Percentiles rank a stretch among this genome's conserved stretches.
Evolutionary conservation across 2,113 vertebrate species (phyloP).

Genomic region (Seriola aureovittata): DNA sequence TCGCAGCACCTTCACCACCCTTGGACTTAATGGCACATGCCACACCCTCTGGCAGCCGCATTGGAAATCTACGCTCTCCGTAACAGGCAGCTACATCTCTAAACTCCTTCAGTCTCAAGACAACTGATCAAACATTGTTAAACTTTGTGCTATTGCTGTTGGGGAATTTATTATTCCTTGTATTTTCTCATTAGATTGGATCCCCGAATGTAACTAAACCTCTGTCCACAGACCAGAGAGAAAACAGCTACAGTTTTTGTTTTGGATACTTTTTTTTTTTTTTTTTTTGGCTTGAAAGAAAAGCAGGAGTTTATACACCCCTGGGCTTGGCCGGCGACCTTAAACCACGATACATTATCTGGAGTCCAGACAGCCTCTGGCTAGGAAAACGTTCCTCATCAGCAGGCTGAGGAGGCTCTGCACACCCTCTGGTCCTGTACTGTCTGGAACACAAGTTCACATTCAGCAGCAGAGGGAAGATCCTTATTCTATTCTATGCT

Average conservation of each 20-base stretch:
- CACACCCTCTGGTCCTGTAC: conserved; percentile 22
- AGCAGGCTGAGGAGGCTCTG: conserved; percentile 38
- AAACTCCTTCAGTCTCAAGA: neutral
- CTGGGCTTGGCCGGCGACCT: conserved; percentile 30
- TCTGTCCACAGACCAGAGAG: neutral
- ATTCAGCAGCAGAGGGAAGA: conserved; percentile 36
- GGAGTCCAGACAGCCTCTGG: conserved; percentile 43
- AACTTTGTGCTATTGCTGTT: neutral
- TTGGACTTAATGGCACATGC: too few species aligned
- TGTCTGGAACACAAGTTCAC: conserved; percentile 55
- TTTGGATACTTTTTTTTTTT: conserved; percentile 11
- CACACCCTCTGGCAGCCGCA: neutral
- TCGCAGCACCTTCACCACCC: neutral
- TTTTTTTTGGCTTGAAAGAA: conserved; percentile 8
- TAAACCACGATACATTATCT: conserved; percentile 51
- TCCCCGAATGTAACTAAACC: neutral
- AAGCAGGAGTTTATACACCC: conserved; percentile 1
- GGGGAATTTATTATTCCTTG: neutral
- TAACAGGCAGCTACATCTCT: neutral
- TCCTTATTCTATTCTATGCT: conserved; percentile 38
- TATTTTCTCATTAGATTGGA: neutral
- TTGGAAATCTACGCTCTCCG: neutral
- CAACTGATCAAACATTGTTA: neutral
- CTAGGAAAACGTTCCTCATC: conserved; percentile 40
- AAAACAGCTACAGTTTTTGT: conserved; percentile 9